Conservation (phyloP, 2,888 invertebrate species). For the Therioaphis trifolii region DNA sequence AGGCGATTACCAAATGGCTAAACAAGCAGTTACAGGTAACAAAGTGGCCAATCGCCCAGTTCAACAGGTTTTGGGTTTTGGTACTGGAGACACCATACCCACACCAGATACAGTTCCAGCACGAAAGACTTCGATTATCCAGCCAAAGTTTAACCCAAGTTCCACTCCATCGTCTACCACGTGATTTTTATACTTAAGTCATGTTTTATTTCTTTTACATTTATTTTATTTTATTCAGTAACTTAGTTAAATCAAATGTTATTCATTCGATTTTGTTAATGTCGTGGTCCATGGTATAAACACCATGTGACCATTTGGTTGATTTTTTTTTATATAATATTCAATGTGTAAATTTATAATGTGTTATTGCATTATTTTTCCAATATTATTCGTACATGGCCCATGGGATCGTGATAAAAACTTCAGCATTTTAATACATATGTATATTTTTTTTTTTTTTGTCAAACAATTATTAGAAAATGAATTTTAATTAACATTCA, state of each 20-base stretch:
- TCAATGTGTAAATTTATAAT: conserved; percentile 14
- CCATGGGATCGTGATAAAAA: background rate
- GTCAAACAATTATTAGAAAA: background rate
- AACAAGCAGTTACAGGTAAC: conserved; percentile 75
- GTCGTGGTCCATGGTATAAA: conserved; percentile 25
- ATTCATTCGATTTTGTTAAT: conserved; percentile 46
- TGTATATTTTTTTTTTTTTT: no score
- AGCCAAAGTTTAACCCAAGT: conserved; percentile 72
- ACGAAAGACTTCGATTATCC: conserved; percentile 92
- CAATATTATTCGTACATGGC: background rate
- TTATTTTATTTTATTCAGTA: conserved; percentile 35
- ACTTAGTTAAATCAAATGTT: conserved; percentile 49
- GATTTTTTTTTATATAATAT: conserved; percentile 49
- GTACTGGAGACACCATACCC: conserved; percentile 94
- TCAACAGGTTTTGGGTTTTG: conserved; percentile 67
- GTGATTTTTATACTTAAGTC: conserved; percentile 24
- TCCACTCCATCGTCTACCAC: conserved; percentile 51
- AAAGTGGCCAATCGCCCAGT: conserved; percentile 63
- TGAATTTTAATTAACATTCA: background rate
- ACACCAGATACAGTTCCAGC: conserved; percentile 96
- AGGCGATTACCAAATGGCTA: conserved; percentile 99
- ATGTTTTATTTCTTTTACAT: conserved; percentile 13
- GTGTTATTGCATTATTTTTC: conserved; percentile 28
- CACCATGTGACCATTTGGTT: conserved; percentile 54
- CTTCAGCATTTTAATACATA: conserved; percentile 27